Conservation (phyloP, 2,113 vertebrate species). For the Carassius gibelio region DNA sequence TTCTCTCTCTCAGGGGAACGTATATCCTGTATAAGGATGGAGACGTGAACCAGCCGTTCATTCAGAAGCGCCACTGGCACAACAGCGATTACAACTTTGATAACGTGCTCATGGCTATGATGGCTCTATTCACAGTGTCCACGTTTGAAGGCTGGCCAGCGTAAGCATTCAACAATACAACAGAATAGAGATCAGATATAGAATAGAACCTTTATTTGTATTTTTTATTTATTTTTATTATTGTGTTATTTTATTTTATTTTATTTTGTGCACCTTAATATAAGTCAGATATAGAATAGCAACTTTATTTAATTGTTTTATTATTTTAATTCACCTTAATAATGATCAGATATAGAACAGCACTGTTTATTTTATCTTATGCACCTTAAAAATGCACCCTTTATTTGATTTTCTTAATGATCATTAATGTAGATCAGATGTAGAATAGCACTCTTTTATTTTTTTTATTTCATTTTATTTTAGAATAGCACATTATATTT, state of each 20-base stretch:
- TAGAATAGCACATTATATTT: no score
- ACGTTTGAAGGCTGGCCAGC: conserved; percentile 98
- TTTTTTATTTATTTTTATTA: neutral
- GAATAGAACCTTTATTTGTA: neutral
- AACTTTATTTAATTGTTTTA: neutral
- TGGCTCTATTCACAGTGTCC: conserved; percentile 98
- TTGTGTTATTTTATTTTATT: neutral
- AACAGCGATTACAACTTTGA: conserved; percentile 99
- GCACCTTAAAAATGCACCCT: neutral
- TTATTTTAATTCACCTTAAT: neutral
- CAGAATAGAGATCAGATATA: neutral
- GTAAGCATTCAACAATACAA: conserved; percentile 76
- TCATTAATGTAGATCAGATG: neutral
- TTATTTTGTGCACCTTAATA: neutral
- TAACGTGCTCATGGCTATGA: conserved; percentile 97
- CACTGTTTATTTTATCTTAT: neutral
- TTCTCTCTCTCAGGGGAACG: conserved; percentile 76
- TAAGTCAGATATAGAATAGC: neutral
- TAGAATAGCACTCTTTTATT: neutral
- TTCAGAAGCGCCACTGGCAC: conserved; percentile 89
- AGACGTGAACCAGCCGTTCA: conserved; percentile 89
- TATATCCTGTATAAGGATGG: conserved; percentile 97
- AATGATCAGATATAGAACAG: neutral
- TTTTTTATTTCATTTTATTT: no score
- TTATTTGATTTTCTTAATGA: no score